Evolutionary conservation across 1,140 invertebrate species (phyloP).

Genomic region (Littorina saxatilis): DNA sequence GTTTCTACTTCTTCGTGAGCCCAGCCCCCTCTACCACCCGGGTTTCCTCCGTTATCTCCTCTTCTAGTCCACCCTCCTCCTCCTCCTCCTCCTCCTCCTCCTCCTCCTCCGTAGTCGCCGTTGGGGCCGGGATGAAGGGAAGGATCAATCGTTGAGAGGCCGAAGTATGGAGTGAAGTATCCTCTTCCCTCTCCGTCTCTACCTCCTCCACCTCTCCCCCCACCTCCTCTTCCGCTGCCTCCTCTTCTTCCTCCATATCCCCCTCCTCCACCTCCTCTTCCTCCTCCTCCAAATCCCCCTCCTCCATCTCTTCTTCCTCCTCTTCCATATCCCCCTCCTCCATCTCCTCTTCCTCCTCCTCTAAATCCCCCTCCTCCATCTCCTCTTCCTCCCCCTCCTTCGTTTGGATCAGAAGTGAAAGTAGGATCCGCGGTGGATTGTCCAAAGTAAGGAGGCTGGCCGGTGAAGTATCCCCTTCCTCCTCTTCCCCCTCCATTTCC

Average conservation of each 20-base stretch:
- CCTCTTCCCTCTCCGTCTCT: too few species aligned
- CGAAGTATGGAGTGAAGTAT: too few species aligned
- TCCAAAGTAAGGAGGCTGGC: background rate
- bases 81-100: constrained; percentile 18
- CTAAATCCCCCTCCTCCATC: background rate
- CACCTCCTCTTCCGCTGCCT: background rate
- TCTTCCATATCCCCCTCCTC: background rate
- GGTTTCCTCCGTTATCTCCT: background rate
- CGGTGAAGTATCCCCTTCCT: background rate
- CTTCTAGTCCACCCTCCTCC: background rate
- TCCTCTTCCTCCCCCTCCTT: background rate
- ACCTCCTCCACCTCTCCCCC: too few species aligned
- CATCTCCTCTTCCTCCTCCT: background rate
- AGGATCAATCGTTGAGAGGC: background rate
- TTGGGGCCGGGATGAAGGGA: background rate
- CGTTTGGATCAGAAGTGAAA: background rate
- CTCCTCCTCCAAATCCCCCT: background rate
- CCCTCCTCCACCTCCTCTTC: background rate
- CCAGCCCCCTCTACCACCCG: background rate
- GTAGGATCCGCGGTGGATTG: background rate
- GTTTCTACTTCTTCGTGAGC: background rate
- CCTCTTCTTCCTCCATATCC: background rate
- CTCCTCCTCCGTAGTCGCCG: background rate
- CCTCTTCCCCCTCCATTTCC: background rate
- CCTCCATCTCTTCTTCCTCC: background rate